phyloP scores from a whole-genome alignment of 2,797 vertebrate species.

The Setipinna tenuifilis region DNA sequence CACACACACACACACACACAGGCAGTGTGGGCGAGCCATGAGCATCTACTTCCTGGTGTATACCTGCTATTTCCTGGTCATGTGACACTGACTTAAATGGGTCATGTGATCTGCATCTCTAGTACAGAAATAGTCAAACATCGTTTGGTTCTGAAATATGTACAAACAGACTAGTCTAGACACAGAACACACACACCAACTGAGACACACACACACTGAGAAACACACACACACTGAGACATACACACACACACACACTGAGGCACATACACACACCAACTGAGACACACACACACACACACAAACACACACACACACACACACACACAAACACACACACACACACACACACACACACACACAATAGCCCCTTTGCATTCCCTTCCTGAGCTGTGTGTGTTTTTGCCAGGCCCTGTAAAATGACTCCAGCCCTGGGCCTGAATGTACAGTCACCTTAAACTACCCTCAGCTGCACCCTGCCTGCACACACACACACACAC shows the following conservation, averaged over 20 bases:
- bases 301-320: background rate
- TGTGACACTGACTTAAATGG: no score
- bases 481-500: background rate
- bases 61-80: no score
- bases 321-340: background rate
- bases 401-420: background rate
- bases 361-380: background rate
- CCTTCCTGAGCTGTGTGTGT: background rate
- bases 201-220: no score
- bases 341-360: background rate
- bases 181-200: no score
- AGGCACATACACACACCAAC: background rate
- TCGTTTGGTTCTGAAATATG: no score
- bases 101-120: no score
- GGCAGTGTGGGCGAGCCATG: no score
- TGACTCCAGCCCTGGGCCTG: background rate
- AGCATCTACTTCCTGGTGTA: no score
- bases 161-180: background rate
- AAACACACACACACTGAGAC: no score
- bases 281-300: background rate
- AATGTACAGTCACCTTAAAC: constrained; percentile 10
- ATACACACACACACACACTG: background rate
- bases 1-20: no score
- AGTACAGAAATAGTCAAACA: no score
- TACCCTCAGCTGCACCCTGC: background rate